Base-by-base conservation (phyloP, 2,113 vertebrate genomes). In the Rhinichthys klamathensis region DNA sequence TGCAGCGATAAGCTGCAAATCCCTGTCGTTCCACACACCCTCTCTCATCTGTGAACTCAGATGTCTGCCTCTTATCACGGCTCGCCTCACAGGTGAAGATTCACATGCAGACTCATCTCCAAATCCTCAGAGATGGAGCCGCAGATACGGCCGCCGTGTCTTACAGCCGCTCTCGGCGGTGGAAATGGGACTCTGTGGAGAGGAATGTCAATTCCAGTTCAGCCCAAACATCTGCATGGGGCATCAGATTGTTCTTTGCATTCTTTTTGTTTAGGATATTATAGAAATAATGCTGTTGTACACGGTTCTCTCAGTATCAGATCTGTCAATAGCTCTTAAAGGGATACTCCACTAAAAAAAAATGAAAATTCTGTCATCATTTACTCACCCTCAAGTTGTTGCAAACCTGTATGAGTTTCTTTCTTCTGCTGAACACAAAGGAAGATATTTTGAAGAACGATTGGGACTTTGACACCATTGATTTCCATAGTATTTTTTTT, bases 1-100 rank as follows among this genome's bases (percentile, higher is more conserved):
- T 7, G 30, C 38, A 18, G 18, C 2, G 63, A 72, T 79, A 70
- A 79, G 41, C 49, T 46, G n/a, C 4, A 15, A 72, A 80, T 72
- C 61, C 83, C 46, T 32, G 63, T 65, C 27, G 23, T 21, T 56
- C 78, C 44, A 35, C 84, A 70, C 27, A 12, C 72, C 21, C 83
- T 67, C 49, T 51, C 81, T 83, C 67, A 70, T 51, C 27, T 83
- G 51, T 83, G 65, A 35, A 69, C 30, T n/a, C 27, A 16, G 65
- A 56, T 72, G 72, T 72, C 27, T 54, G 67, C 21, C 44, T 72
- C 49, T 83, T 56, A 82, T 83, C 73, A 77, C 18, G 4, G 32
- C 49, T 25, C 58, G 82, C 70, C 82, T 61, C 83, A 49, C 58
- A 65, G 74, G 83, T 46, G 27, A 61, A 84, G 83, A 84, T 77